Conservation (phyloP, 2,797 vertebrate species). For the Cercopithecus petaurista region DNA sequence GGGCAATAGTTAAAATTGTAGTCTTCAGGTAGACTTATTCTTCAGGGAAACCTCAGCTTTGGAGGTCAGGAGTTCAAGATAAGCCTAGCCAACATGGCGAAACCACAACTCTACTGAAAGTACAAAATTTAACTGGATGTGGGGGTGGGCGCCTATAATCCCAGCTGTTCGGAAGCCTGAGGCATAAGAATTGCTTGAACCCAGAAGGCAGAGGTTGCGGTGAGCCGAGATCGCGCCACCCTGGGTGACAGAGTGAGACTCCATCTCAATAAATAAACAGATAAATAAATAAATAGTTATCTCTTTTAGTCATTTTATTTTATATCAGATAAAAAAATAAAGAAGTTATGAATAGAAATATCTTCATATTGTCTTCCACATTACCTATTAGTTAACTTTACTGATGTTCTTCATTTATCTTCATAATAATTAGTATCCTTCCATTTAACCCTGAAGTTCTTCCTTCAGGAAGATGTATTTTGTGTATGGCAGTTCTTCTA, state of each 20-base stretch:
- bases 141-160: too few species aligned
- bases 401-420: neutral
- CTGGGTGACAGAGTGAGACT: too few species aligned
- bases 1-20: neutral
- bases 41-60: neutral
- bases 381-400: neutral
- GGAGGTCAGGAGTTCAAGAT: too few species aligned
- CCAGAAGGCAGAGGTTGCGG: too few species aligned
- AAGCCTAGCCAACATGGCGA: too few species aligned
- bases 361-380: neutral
- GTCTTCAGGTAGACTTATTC: neutral
- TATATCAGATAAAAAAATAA: neutral
- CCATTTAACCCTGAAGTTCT: neutral
- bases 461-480: neutral
- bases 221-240: rapidly evolving
- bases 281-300: neutral
- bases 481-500: neutral
- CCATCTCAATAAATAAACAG: too few species aligned
- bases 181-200: too few species aligned
- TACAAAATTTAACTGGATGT: too few species aligned
- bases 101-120: too few species aligned
- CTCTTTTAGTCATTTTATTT: neutral
- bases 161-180: too few species aligned
- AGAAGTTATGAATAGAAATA: neutral
- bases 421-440: neutral